These are phyloP conservation scores for Scaptomyza pallida DNA, from an alignment of 1,140 invertebrate genomes.

Conservation along the genomic window DNA sequence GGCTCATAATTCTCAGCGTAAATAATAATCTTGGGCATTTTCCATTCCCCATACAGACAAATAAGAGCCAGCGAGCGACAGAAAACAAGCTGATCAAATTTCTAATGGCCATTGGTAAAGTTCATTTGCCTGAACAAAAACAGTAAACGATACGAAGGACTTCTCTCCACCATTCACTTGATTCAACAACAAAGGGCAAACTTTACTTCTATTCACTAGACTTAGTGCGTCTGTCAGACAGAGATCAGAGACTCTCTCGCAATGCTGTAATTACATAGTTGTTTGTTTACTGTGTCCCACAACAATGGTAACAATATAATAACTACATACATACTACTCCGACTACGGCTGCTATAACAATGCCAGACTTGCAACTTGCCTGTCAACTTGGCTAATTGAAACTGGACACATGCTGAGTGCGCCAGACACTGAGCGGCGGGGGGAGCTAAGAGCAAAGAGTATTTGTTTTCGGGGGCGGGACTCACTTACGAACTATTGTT, in stretches of 20 bases:
- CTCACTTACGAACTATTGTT: slow-evolving; percentile 3
- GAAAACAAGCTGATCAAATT: slow-evolving; percentile 76
- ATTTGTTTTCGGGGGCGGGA: not conserved
- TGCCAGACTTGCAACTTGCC: slow-evolving; percentile 35
- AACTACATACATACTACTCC: too few species aligned
- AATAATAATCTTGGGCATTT: slow-evolving; percentile 62
- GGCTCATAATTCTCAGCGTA: slow-evolving; percentile 18
- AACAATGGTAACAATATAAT: slow-evolving; percentile 13
- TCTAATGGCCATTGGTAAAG: slow-evolving; percentile 71
- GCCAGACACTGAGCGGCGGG: too few species aligned
- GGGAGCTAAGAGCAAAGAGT: not conserved
- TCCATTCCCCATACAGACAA: slow-evolving; percentile 59
- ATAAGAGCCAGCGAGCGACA: slow-evolving; percentile 16
- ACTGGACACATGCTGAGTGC: slow-evolving; percentile 42
- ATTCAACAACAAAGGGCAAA: slow-evolving; percentile 21
- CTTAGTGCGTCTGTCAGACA: slow-evolving; percentile 41
- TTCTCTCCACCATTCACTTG: slow-evolving; percentile 8
- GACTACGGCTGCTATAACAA: too few species aligned
- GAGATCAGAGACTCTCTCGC: slow-evolving; percentile 63
- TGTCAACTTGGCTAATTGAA: slow-evolving; percentile 53
- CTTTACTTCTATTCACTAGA: not conserved
- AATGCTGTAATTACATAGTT: slow-evolving; percentile 70
- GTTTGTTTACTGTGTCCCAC: slow-evolving; percentile 11
- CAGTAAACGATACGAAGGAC: slow-evolving; percentile 52
- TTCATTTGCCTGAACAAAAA: slow-evolving; percentile 72